Conservation (phyloP, 2,113 vertebrate species). For the Tapirus terrestris region DNA sequence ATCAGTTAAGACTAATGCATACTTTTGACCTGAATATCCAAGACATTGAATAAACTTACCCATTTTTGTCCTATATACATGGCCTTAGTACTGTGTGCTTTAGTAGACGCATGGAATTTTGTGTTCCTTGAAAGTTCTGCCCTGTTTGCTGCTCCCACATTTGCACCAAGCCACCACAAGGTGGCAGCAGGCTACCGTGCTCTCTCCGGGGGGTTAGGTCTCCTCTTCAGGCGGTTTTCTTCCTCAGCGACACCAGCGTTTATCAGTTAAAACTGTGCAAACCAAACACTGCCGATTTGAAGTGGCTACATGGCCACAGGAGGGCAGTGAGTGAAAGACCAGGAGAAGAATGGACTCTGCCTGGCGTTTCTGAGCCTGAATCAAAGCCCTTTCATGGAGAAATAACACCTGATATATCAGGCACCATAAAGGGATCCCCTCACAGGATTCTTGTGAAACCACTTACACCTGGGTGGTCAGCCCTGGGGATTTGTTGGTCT, state of each 20-base stretch:
- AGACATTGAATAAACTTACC: constrained; percentile 50
- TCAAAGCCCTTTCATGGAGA: background rate
- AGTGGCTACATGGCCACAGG: background rate
- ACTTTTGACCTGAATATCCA: background rate
- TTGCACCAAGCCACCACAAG: constrained; percentile 34
- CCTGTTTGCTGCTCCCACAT: background rate
- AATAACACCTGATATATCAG: background rate
- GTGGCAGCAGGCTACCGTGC: constrained; percentile 66
- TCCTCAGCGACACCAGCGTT: background rate
- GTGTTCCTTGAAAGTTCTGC: background rate
- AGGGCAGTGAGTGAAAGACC: background rate
- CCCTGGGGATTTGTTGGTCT: background rate
- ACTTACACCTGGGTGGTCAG: background rate
- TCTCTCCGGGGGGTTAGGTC: too few relatives aligned
- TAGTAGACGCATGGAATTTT: background rate
- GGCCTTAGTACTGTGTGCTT: background rate
- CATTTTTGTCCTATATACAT: background rate
- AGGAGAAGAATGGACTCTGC: background rate
- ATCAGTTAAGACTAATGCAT: background rate
- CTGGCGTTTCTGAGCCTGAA: background rate
- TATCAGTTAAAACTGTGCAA: background rate
- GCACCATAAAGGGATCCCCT: background rate
- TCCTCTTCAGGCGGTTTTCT: background rate
- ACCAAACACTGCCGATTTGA: background rate
- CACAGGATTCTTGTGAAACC: background rate